Conservation (phyloP, 2,888 invertebrate genomes). For the Mimachlamys varia region DNA sequence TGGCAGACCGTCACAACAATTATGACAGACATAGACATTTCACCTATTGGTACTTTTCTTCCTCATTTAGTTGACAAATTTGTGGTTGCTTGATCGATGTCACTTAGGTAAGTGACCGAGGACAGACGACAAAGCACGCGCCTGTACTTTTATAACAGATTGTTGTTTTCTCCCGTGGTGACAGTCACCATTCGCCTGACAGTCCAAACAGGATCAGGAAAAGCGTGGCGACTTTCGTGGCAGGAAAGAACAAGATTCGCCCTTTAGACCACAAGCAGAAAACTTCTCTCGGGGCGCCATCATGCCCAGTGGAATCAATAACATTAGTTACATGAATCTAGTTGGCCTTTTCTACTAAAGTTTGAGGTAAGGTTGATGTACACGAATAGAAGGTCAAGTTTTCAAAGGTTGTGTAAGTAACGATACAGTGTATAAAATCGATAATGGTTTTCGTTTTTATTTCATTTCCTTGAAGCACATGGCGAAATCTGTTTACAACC, state of each 20-base stretch:
- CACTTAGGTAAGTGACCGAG: no score
- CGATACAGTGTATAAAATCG: not conserved
- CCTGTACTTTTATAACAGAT: no score
- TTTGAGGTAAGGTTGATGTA: not conserved
- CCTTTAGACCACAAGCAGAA: not conserved
- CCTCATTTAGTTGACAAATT: no score
- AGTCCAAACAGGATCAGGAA: not conserved
- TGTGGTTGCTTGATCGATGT: no score
- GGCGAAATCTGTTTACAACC: not conserved
- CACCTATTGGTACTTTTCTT: no score
- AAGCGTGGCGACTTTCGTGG: not conserved
- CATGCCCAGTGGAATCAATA: not conserved
- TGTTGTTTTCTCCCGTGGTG: not conserved
- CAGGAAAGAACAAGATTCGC: not conserved
- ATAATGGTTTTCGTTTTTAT: not conserved
- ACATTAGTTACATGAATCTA: not conserved
- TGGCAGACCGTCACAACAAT: no score
- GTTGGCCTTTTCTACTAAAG: not conserved
- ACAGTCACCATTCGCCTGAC: not conserved
- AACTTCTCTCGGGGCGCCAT: not conserved
- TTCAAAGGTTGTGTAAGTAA: not conserved
- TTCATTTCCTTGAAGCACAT: not conserved
- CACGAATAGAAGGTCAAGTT: slow-evolving; percentile 7
- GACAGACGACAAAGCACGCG: no score
- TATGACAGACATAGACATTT: no score